These are phyloP conservation scores for Melinaea marsaeus DNA, from an alignment of 2,888 invertebrate genomes.

Conservation along the genomic window DNA sequence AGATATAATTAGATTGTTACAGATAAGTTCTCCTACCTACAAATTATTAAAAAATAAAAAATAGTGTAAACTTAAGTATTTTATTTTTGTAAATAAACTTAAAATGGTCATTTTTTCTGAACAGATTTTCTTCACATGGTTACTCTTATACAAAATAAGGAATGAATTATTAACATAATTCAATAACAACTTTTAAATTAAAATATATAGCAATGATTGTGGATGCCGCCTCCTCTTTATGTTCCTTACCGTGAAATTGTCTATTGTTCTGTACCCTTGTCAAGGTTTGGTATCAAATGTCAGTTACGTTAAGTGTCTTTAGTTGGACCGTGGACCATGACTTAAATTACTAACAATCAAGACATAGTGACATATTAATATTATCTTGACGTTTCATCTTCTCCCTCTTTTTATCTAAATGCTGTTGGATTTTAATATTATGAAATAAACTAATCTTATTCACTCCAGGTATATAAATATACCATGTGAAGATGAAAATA, in stretches of 20 bases:
- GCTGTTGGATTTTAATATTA: not conserved
- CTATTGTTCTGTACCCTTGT: constrained; percentile 3
- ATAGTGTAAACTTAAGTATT: too few species aligned
- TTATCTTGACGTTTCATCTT: not conserved
- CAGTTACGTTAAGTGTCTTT: not conserved
- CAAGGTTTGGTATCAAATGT: constrained; percentile 1
- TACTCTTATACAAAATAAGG: too few species aligned
- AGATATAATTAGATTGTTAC: too few species aligned
- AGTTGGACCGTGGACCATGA: not conserved
- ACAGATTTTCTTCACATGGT: too few species aligned
- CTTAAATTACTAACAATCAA: not conserved
- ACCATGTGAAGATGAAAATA: too few species aligned
- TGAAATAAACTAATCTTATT: not conserved
- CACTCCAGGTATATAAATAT: too few species aligned
- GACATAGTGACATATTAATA: not conserved
- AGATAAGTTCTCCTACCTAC: too few species aligned
- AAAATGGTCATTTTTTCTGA: not conserved
- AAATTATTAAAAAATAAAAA: too few species aligned
- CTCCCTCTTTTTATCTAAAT: not conserved
- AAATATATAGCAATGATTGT: not conserved
- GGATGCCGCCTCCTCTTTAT: not conserved
- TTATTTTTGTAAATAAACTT: not conserved
- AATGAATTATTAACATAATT: too few species aligned
- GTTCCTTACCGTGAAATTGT: not conserved
- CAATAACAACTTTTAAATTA: not conserved